A percentile compares a stretch with the other conserved stretches of the same genome.
These are phyloP conservation scores for Hippocampus comes DNA, from an alignment of 2,113 vertebrate species.

Conservation along the genomic window DNA sequence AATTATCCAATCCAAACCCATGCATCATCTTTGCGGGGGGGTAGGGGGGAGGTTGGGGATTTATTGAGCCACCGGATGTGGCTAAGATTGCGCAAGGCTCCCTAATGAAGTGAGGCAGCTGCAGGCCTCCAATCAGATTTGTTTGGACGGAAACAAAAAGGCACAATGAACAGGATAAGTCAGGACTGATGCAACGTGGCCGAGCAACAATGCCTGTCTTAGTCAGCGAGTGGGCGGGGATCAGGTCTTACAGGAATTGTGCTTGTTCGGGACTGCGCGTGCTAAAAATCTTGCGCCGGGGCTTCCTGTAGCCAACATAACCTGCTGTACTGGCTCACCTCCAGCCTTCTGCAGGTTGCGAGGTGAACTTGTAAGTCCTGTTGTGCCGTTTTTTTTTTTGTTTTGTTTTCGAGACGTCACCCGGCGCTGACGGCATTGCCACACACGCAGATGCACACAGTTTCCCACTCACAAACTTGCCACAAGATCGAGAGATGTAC, in stretches of 20 bases:
- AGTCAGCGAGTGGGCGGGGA: slow-evolving; percentile 60
- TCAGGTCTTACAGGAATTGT: slow-evolving; percentile 71
- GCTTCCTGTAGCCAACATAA: slow-evolving; percentile 55
- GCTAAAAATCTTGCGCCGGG: slow-evolving; percentile 36
- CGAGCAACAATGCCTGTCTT: slow-evolving; percentile 63
- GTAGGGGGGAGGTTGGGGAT: no score
- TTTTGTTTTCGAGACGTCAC: slow-evolving; percentile 10
- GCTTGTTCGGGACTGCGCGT: slow-evolving; percentile 38
- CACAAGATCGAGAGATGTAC: neutral
- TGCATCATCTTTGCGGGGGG: no score
- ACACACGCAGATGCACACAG: neutral
- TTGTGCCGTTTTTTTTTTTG: slow-evolving; percentile 28
- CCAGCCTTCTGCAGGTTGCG: slow-evolving; percentile 6
- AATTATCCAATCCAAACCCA: no score
- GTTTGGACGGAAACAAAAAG: slow-evolving; percentile 48
- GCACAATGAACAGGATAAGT: slow-evolving; percentile 62
- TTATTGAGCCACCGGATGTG: neutral
- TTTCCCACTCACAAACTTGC: neutral
- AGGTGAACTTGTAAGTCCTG: slow-evolving; percentile 41
- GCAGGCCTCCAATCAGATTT: slow-evolving; percentile 33
- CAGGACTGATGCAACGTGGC: slow-evolving; percentile 62
- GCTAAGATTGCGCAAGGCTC: neutral
- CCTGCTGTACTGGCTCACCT: slow-evolving; percentile 61
- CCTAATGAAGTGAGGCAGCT: slow-evolving; percentile 8
- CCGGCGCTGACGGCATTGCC: neutral